These are phyloP conservation scores for Engraulis encrasicolus DNA, from an alignment of 2,113 vertebrate species.

Conservation along the genomic window DNA sequence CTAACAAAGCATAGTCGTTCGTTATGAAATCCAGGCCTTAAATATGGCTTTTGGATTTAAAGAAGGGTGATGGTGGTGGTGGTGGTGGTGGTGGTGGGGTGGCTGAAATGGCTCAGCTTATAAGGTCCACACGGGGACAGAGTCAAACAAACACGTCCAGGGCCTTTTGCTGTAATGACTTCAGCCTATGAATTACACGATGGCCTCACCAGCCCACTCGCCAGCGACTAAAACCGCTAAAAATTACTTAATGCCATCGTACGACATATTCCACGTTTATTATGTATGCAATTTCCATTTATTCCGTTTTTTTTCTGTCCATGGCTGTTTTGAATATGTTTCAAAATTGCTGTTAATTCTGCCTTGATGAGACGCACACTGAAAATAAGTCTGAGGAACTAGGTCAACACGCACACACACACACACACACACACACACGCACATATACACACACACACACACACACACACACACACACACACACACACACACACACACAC, in stretches of 20 bases:
- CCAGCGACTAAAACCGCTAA: neutral
- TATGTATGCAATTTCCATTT: neutral
- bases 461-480: too few relatives aligned
- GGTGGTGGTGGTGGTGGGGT: too few relatives aligned
- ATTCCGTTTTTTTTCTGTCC: neutral
- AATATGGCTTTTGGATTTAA: conserved; percentile 15
- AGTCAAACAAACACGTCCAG: conserved; percentile 3
- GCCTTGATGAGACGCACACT: neutral
- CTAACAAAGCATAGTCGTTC: conserved; percentile 37
- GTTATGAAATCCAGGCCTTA: conserved; percentile 45
- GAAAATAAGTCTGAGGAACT: neutral
- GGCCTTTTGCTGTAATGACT: neutral
- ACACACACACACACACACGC: neutral
- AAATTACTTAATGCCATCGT: neutral
- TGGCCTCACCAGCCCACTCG: neutral
- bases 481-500: too few relatives aligned
- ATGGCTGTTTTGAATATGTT: neutral
- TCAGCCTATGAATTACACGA: conserved; percentile 3
- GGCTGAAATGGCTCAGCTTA: conserved; percentile 2
- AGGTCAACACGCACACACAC: neutral
- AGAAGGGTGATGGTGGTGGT: neutral
- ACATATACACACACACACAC: too few relatives aligned
- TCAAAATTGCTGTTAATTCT: neutral
- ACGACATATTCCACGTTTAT: neutral
- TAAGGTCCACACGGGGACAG: neutral